Evolutionary conservation across 2,888 invertebrate species (phyloP).

Genomic region (Epinotia demarniana): DNA sequence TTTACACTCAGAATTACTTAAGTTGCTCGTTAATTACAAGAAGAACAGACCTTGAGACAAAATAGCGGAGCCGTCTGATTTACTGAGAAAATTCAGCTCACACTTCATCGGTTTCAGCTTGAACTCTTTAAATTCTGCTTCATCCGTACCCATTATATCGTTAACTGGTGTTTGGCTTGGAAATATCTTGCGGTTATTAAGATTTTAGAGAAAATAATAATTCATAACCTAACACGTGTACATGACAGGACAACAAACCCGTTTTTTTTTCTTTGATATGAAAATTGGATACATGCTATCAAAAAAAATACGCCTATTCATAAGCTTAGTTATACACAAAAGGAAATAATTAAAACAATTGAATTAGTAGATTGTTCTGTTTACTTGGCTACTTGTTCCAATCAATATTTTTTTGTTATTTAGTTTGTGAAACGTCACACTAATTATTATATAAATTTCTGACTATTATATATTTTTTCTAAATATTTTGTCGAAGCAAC

Average conservation of each 20-base stretch:
- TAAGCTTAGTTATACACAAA: background rate
- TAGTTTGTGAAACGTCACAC: too few species aligned
- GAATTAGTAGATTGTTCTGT: too few species aligned
- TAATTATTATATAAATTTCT: too few species aligned
- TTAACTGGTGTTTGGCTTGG: background rate
- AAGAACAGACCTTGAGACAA: slow-evolving; percentile 88
- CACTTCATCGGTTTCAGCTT: slow-evolving; percentile 85
- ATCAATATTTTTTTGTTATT: too few species aligned
- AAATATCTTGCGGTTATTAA: background rate
- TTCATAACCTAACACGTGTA: slow-evolving; percentile 38
- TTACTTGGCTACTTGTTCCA: too few species aligned
- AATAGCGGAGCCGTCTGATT: slow-evolving; percentile 92
- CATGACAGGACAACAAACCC: slow-evolving; percentile 26
- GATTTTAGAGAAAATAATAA: slow-evolving; percentile 10
- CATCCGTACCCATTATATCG: slow-evolving; percentile 60
- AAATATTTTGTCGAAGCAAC: too few species aligned
- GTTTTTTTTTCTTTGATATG: background rate
- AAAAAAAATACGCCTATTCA: background rate
- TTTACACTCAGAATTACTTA: slow-evolving; percentile 14
- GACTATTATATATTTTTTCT: too few species aligned
- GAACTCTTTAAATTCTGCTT: slow-evolving; percentile 61
- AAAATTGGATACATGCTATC: background rate
- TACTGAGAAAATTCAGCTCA: slow-evolving; percentile 88
- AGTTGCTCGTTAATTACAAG: slow-evolving; percentile 23
- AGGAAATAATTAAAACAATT: too few species aligned